Evolutionary conservation across 2,888 invertebrate species (phyloP).

Genomic region (Dynastes grantii): DNA sequence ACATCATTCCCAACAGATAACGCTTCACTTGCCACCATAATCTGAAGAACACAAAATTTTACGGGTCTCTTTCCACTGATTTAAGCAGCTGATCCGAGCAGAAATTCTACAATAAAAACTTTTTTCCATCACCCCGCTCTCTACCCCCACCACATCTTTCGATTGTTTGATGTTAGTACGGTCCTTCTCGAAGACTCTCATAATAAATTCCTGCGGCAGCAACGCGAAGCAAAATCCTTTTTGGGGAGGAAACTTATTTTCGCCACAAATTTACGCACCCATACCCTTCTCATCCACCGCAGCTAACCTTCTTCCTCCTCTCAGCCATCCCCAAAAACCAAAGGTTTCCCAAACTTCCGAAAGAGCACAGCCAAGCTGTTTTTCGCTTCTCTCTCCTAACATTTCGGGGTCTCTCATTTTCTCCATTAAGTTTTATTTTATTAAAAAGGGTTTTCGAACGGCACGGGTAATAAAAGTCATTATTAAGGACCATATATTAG

Average conservation of each 20-base stretch:
- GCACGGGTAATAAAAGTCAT: slow-evolving; percentile 60
- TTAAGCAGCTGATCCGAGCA: slow-evolving; percentile 7
- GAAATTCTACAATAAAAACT: slow-evolving; percentile 3
- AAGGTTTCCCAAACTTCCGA: no score
- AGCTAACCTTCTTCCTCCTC: neutral
- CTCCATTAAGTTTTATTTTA: slow-evolving; percentile 45
- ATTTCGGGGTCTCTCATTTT: slow-evolving; percentile 12
- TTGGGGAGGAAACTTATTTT: slow-evolving; percentile 27
- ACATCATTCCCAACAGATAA: no score
- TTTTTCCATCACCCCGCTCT: neutral
- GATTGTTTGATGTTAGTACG: slow-evolving; percentile 9
- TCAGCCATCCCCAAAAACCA: neutral
- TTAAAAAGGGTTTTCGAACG: slow-evolving; percentile 46
- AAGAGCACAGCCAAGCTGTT: no score
- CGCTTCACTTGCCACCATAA: neutral
- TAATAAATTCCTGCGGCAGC: slow-evolving; percentile 27
- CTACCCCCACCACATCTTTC: no score
- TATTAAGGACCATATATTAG: slow-evolving; percentile 58
- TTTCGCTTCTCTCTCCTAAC: neutral
- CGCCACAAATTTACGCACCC: slow-evolving; percentile 46
- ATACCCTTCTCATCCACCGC: neutral
- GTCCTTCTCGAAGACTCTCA: slow-evolving; percentile 4
- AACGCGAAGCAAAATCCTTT: slow-evolving; percentile 36
- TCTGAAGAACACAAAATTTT: neutral
- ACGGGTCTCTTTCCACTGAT: neutral